Evolutionary conservation across 1,140 invertebrate genomes (phyloP), one percentile per base, ranked within the genome.

Genomic region (Bombus polaris): DNA sequence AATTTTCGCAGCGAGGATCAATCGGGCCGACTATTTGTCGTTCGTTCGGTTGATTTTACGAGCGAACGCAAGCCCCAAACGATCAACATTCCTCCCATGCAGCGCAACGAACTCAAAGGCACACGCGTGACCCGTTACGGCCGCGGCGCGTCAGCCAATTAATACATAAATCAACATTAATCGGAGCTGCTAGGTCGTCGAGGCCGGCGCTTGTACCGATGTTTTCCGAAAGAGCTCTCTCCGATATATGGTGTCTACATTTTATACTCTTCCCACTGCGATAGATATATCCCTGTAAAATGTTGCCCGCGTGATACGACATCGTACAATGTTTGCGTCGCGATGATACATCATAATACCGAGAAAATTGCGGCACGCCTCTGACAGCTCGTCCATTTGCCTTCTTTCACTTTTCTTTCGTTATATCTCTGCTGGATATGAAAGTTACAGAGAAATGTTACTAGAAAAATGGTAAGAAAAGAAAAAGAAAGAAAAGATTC

Each of bases 161-260:
- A 89, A 88, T 88, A 79, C 83, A 86, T 81, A 86, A 88, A 89
- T 89, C 83, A 89, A 81, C 74, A 79, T 89, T 88, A 85, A 88
- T 75, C 62, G 65, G 44, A 65, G 66, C 57, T 77, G 42, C 65
- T 72, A 22, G 86, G 70, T 87, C 86, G 53, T 39, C 22, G 72
- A 81, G 75, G 71, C 75, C 65, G 72, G 42, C 70, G 57, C 65
- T 68, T 35, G n/a, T 44, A 15, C 8, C 37, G 57, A 65, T 18
- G 25, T 39, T 57, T 77, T 62, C 18, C 10, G 15, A 47, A 73
- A 47, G 8, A 9, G 28, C n/a, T 15, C 12, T 15, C 22, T 8
- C 22, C 35, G 22, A 18, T 35, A 9, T 1, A 39, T 2, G 0
- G 22, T 28, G 37, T 28, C 37, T 70, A 25, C 8, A 4, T 70